Evolutionary conservation across 2,888 invertebrate species (phyloP).

Genomic region (Flexamia atlantica): DNA sequence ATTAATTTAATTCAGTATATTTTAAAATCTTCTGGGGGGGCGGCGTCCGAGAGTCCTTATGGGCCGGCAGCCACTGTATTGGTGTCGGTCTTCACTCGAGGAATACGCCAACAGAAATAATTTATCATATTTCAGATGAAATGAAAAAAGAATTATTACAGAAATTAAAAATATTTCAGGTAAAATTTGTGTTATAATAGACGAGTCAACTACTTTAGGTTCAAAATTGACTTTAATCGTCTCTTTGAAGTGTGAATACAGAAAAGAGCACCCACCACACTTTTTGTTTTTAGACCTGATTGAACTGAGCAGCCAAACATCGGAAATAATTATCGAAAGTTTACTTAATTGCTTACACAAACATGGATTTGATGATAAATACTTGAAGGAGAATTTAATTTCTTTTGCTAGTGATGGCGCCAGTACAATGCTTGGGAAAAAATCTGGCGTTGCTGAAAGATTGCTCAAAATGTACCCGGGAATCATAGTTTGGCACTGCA

Average conservation of each 20-base stretch:
- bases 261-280: slow-evolving; percentile 17
- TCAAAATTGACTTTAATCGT: slow-evolving; percentile 30
- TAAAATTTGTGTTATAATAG: slow-evolving; percentile 24
- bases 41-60: too few relatives aligned
- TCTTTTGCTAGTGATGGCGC: slow-evolving; percentile 48
- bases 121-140: slow-evolving; percentile 15
- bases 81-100: slow-evolving; percentile 28
- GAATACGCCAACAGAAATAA: slow-evolving; percentile 31
- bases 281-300: slow-evolving; percentile 54
- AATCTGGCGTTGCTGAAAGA: slow-evolving; percentile 47
- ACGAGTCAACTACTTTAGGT: slow-evolving; percentile 36
- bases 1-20: too few relatives aligned
- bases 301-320: slow-evolving; percentile 35
- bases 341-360: slow-evolving; percentile 25
- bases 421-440: slow-evolving; percentile 44
- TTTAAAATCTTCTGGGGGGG: too few relatives aligned
- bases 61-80: too few relatives aligned
- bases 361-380: slow-evolving; percentile 42
- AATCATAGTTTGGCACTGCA: slow-evolving; percentile 64
- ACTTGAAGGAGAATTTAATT: slow-evolving; percentile 53
- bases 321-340: slow-evolving; percentile 25
- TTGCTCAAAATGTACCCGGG: slow-evolving; percentile 36
- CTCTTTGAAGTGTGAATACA: slow-evolving; percentile 41
- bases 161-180: slow-evolving; percentile 36
- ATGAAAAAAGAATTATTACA: slow-evolving; percentile 26